A percentile compares a stretch with the other conserved stretches of the same genome.
These are phyloP conservation scores for Dasyurus viverrinus DNA, from an alignment of 2,113 vertebrate species.

Conservation along the genomic window DNA sequence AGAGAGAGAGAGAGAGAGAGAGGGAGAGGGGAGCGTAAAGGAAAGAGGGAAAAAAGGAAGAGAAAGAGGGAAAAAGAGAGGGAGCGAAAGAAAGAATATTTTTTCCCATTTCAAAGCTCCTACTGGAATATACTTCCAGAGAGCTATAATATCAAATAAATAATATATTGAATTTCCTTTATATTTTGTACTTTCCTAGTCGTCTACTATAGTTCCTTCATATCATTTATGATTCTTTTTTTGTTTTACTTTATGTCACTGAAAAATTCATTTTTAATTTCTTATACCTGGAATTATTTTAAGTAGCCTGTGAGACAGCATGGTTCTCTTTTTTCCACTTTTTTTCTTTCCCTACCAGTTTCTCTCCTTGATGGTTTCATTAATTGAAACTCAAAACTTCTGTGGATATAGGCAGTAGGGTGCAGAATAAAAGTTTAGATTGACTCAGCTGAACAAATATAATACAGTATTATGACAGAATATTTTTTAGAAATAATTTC, in stretches of 20 bases:
- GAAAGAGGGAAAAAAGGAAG: no score
- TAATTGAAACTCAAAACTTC: constrained; percentile 25
- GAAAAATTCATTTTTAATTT: neutral
- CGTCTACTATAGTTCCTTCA: neutral
- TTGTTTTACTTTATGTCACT: neutral
- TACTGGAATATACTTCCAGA: neutral
- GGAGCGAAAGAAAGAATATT: neutral
- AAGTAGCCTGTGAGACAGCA: neutral
- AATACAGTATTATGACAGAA: neutral
- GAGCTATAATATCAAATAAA: neutral
- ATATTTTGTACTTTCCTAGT: neutral
- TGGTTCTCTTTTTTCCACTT: neutral
- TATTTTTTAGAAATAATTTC: neutral
- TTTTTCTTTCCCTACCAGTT: neutral
- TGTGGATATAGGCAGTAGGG: neutral
- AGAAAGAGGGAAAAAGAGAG: no score
- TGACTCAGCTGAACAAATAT: neutral
- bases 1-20: rapidly evolving
- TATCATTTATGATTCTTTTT: neutral
- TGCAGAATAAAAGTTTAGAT: neutral
- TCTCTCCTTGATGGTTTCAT: neutral
- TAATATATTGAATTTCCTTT: neutral
- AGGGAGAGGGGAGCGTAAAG: no score
- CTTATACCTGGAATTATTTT: neutral
- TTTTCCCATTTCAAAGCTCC: neutral